Base-by-base conservation (phyloP, 2,888 invertebrate species). In the Melanostoma mellinum region DNA sequence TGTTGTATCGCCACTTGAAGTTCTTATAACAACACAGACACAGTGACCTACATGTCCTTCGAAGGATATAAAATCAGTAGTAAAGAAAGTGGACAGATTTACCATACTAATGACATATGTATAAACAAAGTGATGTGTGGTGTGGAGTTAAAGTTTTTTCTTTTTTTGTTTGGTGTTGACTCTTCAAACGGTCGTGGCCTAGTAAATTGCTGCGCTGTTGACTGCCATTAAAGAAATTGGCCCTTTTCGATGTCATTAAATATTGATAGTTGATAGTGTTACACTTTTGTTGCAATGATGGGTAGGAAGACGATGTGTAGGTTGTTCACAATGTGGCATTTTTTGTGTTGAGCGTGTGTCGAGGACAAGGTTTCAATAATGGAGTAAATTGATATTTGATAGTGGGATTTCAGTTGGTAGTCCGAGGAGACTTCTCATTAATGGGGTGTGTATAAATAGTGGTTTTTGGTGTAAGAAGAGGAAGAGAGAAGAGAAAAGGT, bases 191-290 rank as follows among this genome's bases (percentile, higher is more conserved):
- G 72, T 72, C 76, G 76, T 72, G 46, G 38, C 52, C 68, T 68
- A 82, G 73, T 82, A 77, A 77, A 81, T 77, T 69, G 58, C 20
- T 20, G 20, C 58, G 65, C 46, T 73, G 69, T 78, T 82, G 82
- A 82, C 77, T 78, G 55, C 82, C 82, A 78, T 82, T 82, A 78
- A 48, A 68, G 73, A 53, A 74, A 82, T 82, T 73, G 77, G 56
- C 73, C 40, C 42, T 32, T 61, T 56, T 30, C 6, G 36, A 36
- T 61, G 9, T 63, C 63, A 36, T 30, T 50, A 30, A 36, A 30
- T n/a, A 30, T 63, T 30, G 2, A 42, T 33, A 36, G 46, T 10
- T 35, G 6, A 36, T 36, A n/a, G 2, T 46, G 32, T 33, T 58
- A n/a, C 5, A 3, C 10, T 36, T 36, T 4, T 33, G 1, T n/a